phyloP scores from a whole-genome alignment of 53 echinoderm and acorn worm species.

The Luidia sarsii region DNA sequence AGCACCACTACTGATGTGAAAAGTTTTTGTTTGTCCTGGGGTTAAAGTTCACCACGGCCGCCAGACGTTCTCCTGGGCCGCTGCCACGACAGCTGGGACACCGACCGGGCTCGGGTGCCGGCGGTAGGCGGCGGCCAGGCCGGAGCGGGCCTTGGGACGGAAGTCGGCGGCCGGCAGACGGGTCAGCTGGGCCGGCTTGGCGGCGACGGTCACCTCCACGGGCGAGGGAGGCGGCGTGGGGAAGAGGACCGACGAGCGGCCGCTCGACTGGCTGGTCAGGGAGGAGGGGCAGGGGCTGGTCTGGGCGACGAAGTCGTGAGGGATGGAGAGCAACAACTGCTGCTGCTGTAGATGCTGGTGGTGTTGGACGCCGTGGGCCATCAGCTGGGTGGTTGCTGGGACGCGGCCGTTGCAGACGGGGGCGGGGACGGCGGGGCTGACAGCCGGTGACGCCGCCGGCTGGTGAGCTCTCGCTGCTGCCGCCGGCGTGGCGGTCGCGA shows the following conservation, averaged over 20 bases:
- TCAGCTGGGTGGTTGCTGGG: not conserved
- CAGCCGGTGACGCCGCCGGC: slow-evolving; percentile 27
- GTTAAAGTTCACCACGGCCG: slow-evolving; percentile 32
- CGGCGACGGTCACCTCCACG: slow-evolving; percentile 4
- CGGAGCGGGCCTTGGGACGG: slow-evolving; percentile 19
- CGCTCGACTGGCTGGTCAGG: slow-evolving; percentile 2
- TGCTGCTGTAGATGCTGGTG: not conserved
- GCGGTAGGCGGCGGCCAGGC: slow-evolving; percentile 4
- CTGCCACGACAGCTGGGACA: not conserved
- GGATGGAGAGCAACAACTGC: slow-evolving; percentile 40
- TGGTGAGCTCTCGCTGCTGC: too few species aligned
- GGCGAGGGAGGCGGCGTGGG: slow-evolving; percentile 47
- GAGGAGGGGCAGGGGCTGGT: slow-evolving; percentile 20
- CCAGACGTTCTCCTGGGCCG: slow-evolving; percentile 22
- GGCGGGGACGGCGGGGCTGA: slow-evolving; percentile 26
- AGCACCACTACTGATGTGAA: slow-evolving; percentile 15
- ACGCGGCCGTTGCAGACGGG: slow-evolving; percentile 6
- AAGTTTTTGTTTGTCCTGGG: not conserved
- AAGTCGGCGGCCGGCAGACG: slow-evolving; percentile 4
- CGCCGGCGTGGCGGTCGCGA: too few species aligned
- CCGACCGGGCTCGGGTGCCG: slow-evolving; percentile 17
- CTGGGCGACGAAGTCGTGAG: slow-evolving; percentile 19
- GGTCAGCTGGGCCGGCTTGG: slow-evolving; percentile 21
- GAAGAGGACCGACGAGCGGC: slow-evolving; percentile 28
- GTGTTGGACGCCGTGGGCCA: not conserved